Conservation (phyloP, 2,888 invertebrate genomes). For the Drosophila histrio region DNA sequence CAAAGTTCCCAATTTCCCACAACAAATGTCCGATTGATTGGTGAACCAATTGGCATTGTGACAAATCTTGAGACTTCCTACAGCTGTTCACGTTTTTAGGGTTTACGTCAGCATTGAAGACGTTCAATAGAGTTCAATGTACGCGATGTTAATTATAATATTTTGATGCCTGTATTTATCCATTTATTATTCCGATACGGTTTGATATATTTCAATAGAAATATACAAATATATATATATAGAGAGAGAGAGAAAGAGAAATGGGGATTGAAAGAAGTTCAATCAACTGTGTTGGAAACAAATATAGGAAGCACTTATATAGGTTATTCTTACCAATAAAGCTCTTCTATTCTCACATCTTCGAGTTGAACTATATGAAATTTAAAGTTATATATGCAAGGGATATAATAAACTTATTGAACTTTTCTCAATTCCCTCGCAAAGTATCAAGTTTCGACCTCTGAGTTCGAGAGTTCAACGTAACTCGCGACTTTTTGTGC, state of each 20-base stretch:
- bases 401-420: not conserved
- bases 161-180: constrained; percentile 23
- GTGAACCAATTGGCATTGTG: constrained; percentile 34
- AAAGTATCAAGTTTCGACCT: constrained; percentile 22
- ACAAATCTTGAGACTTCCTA: constrained; percentile 48
- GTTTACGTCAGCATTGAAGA: constrained; percentile 56
- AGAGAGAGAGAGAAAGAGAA: not conserved
- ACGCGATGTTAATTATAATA: constrained; percentile 59
- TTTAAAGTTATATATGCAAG: not conserved
- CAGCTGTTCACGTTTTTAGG: constrained; percentile 46
- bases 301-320: not conserved
- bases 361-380: not conserved
- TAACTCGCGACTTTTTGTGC: constrained; percentile 30
- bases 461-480: constrained; percentile 42
- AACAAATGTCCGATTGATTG: constrained; percentile 55
- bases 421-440: not conserved
- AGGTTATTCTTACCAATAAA: no score
- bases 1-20: not conserved
- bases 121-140: constrained; percentile 60
- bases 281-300: not conserved
- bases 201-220: constrained; percentile 5
- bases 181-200: constrained; percentile 15
- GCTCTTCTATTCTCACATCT: not conserved
- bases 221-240: constrained; percentile 8
- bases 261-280: not conserved